Conservation (phyloP, 2,113 vertebrate genomes). For the Lontra canadensis region DNA sequence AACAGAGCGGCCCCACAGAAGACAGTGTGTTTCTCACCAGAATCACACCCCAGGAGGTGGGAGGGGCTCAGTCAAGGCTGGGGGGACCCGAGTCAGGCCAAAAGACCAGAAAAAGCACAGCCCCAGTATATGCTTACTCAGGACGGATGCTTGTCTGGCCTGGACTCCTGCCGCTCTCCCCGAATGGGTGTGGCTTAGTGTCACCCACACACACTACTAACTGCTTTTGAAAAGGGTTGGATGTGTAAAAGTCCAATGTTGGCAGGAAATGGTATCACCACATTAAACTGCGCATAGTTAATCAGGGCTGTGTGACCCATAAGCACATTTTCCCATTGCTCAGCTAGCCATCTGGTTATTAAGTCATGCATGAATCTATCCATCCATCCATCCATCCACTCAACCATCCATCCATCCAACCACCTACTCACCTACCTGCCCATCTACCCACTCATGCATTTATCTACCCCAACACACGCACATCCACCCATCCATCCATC, state of each 20-base stretch:
- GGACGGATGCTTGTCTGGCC: background rate
- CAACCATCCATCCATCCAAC: background rate
- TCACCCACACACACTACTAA: background rate
- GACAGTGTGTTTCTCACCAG: background rate
- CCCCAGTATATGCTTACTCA: fast-evolving
- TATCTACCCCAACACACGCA: background rate
- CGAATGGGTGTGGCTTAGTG: background rate
- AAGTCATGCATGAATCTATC: background rate
- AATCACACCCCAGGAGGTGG: fast-evolving
- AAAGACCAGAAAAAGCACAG: background rate
- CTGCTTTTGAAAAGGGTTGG: background rate
- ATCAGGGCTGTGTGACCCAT: background rate
- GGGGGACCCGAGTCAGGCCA: fast-evolving
- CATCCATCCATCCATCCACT: fast-evolving
- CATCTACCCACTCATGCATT: background rate
- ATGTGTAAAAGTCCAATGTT: background rate
- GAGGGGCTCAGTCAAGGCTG: background rate
- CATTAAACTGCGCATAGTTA: background rate
- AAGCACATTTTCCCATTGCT: background rate
- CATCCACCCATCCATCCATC: too few species aligned
- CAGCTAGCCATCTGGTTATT: background rate
- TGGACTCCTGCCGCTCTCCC: background rate
- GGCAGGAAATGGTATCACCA: background rate
- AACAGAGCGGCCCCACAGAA: background rate
- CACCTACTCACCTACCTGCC: background rate